phyloP scores from a whole-genome alignment of 2,888 invertebrate genomes.

The Heliconius sara region DNA sequence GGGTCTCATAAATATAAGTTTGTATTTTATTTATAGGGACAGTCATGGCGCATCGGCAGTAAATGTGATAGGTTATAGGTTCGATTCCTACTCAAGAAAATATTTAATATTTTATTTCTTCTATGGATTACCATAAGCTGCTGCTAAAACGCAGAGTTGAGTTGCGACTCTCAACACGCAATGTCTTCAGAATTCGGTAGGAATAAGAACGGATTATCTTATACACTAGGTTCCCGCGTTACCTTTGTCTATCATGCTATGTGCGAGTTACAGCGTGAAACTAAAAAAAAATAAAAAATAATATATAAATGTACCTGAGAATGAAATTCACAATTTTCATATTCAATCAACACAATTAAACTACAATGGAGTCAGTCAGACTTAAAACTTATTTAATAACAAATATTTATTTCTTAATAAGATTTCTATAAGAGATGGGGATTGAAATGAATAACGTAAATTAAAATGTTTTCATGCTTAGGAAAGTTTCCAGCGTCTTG shows the following conservation, averaged over 20 bases:
- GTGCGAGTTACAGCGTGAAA: background rate
- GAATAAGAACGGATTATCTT: no score
- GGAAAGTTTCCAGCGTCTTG: slow-evolving; percentile 15
- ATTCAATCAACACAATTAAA: background rate
- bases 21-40: no score
- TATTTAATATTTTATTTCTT: no score
- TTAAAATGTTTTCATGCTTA: slow-evolving; percentile 21
- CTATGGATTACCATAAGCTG: no score
- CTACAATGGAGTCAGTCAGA: background rate
- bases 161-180: no score
- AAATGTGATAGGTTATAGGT: no score
- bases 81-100: no score
- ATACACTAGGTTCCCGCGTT: no score
- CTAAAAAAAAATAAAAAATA: background rate
- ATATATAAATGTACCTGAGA: background rate
- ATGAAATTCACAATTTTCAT: background rate
- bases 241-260: background rate
- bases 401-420: background rate
- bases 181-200: no score
- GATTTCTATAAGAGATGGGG: background rate
- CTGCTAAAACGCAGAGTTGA: no score
- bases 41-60: no score
- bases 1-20: no score
- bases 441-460: slow-evolving; percentile 10
- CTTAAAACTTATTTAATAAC: background rate